These are phyloP conservation scores for Isotomurus palustris DNA, from an alignment of 2,888 invertebrate genomes.

Conservation along the genomic window DNA sequence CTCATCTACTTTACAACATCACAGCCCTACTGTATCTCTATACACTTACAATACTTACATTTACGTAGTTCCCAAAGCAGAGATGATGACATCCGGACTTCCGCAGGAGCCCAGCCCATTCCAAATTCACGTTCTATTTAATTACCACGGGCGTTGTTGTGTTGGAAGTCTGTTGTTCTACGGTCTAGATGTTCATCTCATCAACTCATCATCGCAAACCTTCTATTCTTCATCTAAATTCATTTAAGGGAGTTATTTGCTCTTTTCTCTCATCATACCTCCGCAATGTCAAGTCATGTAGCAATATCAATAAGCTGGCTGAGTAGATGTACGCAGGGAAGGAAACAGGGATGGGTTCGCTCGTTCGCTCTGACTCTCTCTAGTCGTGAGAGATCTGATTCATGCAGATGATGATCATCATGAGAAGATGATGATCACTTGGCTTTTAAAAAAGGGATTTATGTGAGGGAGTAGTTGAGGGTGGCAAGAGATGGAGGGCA, in stretches of 20 bases:
- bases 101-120: slow-evolving; percentile 33
- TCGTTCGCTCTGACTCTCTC: no score
- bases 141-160: slow-evolving; percentile 40
- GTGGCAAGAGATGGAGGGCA: slow-evolving; percentile 41
- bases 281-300: no score
- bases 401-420: no score
- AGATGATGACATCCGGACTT: slow-evolving; percentile 38
- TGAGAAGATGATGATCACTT: neutral
- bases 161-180: slow-evolving; percentile 7
- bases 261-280: no score
- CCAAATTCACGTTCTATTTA: slow-evolving; percentile 32
- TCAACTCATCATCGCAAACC: slow-evolving; percentile 21
- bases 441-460: slow-evolving; percentile 1
- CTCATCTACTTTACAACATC: no score
- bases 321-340: no score
- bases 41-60: no score
- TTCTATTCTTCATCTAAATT: neutral
- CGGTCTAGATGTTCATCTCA: slow-evolving; percentile 20
- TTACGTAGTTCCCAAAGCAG: no score
- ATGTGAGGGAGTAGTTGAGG: slow-evolving; percentile 36
- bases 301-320: no score
- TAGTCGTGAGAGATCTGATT: no score
- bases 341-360: no score
- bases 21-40: no score
- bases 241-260: neutral